These are phyloP conservation scores for Eriosoma lanigerum DNA, from an alignment of 1,140 invertebrate genomes.

Conservation along the genomic window DNA sequence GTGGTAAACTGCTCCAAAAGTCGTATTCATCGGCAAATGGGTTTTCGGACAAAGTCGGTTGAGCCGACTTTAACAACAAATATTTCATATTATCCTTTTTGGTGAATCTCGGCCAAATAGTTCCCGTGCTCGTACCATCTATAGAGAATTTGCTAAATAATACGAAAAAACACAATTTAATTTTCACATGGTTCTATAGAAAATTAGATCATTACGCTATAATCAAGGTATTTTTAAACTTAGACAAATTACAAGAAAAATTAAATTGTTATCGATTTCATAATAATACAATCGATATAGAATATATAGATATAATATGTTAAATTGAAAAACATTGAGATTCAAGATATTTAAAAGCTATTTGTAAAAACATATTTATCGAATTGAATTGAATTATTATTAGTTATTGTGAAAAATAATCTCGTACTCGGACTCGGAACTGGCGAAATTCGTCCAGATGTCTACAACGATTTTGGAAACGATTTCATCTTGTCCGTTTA, in stretches of 20 bases:
- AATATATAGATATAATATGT: no score
- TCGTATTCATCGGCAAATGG: not conserved
- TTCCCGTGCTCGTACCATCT: not conserved
- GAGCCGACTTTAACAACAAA: not conserved
- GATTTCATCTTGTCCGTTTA: not conserved
- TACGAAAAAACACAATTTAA: not conserved
- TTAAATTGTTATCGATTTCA: no score
- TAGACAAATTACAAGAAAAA: no score
- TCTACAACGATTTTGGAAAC: not conserved
- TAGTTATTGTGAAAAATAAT: no score
- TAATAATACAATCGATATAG: no score
- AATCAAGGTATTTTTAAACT: no score
- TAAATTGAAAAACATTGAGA: no score
- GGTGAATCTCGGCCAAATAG: not conserved
- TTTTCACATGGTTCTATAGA: no score
- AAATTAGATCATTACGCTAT: no score
- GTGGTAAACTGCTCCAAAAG: conserved; percentile 6
- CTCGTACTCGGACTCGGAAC: not conserved
- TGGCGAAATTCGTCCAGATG: conserved; percentile 20
- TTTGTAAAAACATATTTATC: no score
- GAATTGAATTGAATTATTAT: no score
- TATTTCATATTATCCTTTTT: conserved; percentile 9
- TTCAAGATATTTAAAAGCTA: no score
- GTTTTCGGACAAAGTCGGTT: not conserved
- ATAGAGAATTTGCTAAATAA: conserved; percentile 5